phyloP scores from a whole-genome alignment of 1,140 invertebrate genomes.

The Ylistrum balloti region DNA sequence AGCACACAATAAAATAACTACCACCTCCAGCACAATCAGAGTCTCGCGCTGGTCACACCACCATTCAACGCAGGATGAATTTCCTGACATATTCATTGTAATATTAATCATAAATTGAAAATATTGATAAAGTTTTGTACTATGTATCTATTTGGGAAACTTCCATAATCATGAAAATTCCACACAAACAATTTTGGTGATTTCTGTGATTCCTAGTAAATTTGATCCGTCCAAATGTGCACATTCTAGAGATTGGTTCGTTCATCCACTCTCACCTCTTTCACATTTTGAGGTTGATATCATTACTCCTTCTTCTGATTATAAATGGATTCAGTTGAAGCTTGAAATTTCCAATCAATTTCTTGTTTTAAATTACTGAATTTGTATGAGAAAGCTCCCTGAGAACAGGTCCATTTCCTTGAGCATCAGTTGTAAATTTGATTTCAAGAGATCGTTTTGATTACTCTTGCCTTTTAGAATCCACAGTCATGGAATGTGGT shows the following conservation, averaged over 20 bases:
- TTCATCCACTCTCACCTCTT: not conserved
- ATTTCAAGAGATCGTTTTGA: no score
- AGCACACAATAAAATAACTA: slow-evolving; percentile 68
- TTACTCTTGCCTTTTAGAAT: no score
- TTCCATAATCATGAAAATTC: not conserved
- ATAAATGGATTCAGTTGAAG: not conserved
- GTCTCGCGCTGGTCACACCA: slow-evolving; percentile 62
- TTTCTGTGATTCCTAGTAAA: not conserved
- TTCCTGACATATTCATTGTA: not conserved
- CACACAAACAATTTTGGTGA: not conserved
- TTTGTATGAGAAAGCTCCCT: not conserved
- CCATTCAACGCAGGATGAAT: slow-evolving; percentile 59
- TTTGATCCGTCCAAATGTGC: no score
- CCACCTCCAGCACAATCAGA: slow-evolving; percentile 61
- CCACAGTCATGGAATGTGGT: no score
- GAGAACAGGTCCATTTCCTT: not conserved
- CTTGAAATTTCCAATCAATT: not conserved
- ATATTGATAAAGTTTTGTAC: not conserved
- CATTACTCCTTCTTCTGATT: not conserved
- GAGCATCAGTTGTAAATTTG: no score
- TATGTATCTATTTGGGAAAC: not conserved
- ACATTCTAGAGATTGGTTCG: no score
- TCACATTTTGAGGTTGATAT: not conserved
- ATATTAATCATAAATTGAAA: not conserved
- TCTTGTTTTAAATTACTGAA: not conserved